Conservation (phyloP, 2,888 invertebrate species). For the Eupelmus urozonus region DNA sequence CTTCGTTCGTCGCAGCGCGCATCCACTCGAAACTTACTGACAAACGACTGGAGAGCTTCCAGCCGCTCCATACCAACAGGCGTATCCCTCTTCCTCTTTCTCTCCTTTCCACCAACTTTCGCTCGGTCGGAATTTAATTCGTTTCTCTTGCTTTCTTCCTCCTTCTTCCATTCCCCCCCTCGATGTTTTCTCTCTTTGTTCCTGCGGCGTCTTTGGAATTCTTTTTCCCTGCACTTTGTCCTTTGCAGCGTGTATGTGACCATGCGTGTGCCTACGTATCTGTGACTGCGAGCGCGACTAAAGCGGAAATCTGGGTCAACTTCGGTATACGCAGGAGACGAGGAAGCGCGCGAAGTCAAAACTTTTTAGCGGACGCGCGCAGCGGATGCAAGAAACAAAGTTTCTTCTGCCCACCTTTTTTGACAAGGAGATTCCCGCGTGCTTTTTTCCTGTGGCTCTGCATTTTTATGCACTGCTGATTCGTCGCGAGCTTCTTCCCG, state of each 20-base stretch:
- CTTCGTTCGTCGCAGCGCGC: constrained; percentile 37
- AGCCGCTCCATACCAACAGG: constrained; percentile 57
- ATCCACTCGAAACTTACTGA: constrained; percentile 61
- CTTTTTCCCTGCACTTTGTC: background rate
- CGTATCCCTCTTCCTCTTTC: too few relatives aligned
- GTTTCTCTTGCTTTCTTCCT: constrained; percentile 18
- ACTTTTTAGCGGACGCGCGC: constrained; percentile 14
- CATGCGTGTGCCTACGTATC: too few relatives aligned
- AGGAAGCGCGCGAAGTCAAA: constrained; percentile 6
- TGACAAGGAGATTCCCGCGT: background rate
- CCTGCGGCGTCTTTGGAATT: background rate
- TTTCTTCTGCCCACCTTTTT: constrained; percentile 12
- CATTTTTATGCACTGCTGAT: too few relatives aligned
- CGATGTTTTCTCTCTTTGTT: background rate
- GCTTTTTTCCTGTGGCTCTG: too few relatives aligned
- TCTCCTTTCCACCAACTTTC: constrained; percentile 28
- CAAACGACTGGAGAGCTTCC: constrained; percentile 56
- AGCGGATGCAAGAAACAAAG: background rate
- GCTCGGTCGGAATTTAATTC: constrained; percentile 34
- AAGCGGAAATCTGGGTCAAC: constrained; percentile 14
- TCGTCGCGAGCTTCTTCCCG: too few relatives aligned
- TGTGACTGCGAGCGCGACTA: too few relatives aligned
- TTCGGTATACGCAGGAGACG: background rate
- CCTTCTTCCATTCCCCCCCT: background rate
- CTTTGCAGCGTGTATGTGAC: background rate